Base-by-base conservation (phyloP, 1,140 invertebrate genomes). In the Ceratosolen solmsi region DNA sequence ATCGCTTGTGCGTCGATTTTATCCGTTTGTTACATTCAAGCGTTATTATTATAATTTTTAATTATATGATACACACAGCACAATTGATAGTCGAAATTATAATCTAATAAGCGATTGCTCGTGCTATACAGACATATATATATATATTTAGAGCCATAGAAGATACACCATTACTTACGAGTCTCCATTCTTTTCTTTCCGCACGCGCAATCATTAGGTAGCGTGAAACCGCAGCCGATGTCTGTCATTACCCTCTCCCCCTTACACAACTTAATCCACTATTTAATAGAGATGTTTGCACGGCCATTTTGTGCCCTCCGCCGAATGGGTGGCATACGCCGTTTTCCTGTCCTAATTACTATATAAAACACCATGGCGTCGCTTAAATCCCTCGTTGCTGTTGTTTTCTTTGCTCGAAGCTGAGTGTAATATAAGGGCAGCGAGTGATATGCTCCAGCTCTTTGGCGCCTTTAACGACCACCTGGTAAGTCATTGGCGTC, bases 401-500 rank as follows among this genome's bases (percentile, higher is more conserved):
- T 54, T 41, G 25, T 49, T 33, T 58, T 79, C n/a, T 2, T 36
- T 68, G 63, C 7, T 25, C 58, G 5, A 65, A 65, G 56, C n/a
- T 11, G 36, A 68, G 49, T 36, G 36, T 54, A 30, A 58, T 71
- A 71, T 49, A 71, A 75, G 8, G 51, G 73, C 22, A 60, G 46
- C 20, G 56, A 17, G 41, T 30, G 71, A 73, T 80, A 3, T 30
- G 60, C 38, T 51, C 58, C 49, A 72, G 46, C 73, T 73, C 71
- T 84, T 84, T 82, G 80, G 80, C 83, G 80, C 83, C 81, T 84
- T 81, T 80, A 80, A 84, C 78, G 84, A 84, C 73, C 81, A 83
- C 81, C 81, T 79, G 74, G 68, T 56, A 75, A 81, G 60, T 75
- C 58, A 65, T 74, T 30, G 27, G 56, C 49, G 71, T 63, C 71